Base-by-base conservation (phyloP, 2,113 vertebrate genomes). In the Copsychus sechellarum region DNA sequence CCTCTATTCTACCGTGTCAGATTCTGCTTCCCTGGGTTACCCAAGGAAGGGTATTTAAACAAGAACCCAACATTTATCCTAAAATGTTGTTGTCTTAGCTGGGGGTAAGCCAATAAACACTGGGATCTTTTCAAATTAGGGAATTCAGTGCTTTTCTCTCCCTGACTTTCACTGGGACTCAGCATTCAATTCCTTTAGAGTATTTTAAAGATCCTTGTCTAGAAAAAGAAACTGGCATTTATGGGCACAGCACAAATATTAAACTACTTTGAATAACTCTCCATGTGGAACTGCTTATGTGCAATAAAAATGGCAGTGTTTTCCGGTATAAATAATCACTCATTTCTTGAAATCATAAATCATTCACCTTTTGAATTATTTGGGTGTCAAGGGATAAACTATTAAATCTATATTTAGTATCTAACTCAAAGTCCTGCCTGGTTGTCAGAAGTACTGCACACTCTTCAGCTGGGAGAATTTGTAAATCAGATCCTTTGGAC, bases 381-480 rank as follows among this genome's bases (percentile, higher is more conserved):
- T 93, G 76, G 22, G 34, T 92, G 91, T 92, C 65, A 70, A 67
- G 25, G 56, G 42, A 90, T 74, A 92, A 94, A 91, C 65, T 64
- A 43, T 87, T 92, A 94, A 93, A 92, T 93, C 67, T 95, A 61
- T 93, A 84, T 79, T 91, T 95, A 91, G 83, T 40, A 91, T 53
- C 40, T 84, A 87, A 64, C 57, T 86, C 25, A 25, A 92, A 95
- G 61, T 60, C 25, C 43, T 93, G 82, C 33, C 34, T 74, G 38
- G 42, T 66, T 26, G 11, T 83, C 3, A 0, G 38, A 88, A 66
- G 51, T 21, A 51, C 36, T 66, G 25, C 43, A 88, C 1, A 4
- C 31, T 56, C 5, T 40, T 71, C 57, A 78, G 43, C 64, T 78
- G 64, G 47, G 69, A 86, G 60, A 67, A n/a, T 17, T 53, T 69